Base-by-base conservation (phyloP, 2,113 vertebrate genomes). In the Pongo abelii region DNA sequence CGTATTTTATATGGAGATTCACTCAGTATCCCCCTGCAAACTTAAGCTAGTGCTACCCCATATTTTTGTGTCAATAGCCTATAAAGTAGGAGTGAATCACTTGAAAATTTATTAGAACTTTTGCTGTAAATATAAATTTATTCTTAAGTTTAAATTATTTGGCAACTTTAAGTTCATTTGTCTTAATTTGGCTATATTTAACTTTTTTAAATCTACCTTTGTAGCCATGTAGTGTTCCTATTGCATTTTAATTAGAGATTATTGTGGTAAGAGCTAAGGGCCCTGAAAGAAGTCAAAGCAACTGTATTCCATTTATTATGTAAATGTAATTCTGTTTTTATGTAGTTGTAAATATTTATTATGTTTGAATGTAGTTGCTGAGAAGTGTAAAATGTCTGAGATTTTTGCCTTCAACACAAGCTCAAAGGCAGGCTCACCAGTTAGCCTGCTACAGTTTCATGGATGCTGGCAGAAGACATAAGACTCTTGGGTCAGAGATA, bases 71-170 rank as follows among this genome's bases (percentile, higher is more conserved):
- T 80, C 20, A 52, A 0, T 38, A 25, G 48, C 46, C 43, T n/a
- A 5, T 59, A 72, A 10, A 25, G 22, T 55, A 14, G 12, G 12
- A 84, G 2, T 40, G 57, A 46, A 35, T 57, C 85, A 48, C 32
- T 69, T 91, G 46, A 84, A 50, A 43, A 72, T 85, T 80, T 57
- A 92, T 88, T 72, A 89, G 38, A 5, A 22, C 25, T 91, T 92
- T 57, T 93, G 22, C 59, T 86, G 0, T 74, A 87, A 57, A 61
- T 74, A 79, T 75, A 88, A 83, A 52, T 52, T 77, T 52, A 59
- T 69, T 84, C 43, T 93, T 89, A 64, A 35, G 52, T 94, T 96
- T 46, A 80, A 93, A n/a, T 78, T 84, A 25, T 20, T 40, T 75
- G 52, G 43, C 25, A 91, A n/a, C 52, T 97, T 94, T 32, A 81